Evolutionary conservation across 2,888 invertebrate genomes (phyloP), one percentile per base, ranked within the genome.

Genomic region (Mesorhabditis spiculigera): DNA sequence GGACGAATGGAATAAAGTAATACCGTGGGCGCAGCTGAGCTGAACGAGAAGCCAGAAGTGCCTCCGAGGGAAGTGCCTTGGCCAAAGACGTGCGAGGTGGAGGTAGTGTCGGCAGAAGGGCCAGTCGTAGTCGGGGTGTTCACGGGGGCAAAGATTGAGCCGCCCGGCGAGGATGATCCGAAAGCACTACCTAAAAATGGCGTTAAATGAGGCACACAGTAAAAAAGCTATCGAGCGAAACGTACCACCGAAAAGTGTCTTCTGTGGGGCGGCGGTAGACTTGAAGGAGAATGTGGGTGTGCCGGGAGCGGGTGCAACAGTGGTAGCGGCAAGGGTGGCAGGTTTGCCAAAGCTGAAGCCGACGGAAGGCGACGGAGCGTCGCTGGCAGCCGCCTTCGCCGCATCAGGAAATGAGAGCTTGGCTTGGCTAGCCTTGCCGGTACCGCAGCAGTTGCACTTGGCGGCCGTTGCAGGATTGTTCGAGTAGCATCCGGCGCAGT

Each of bases 401-500:
- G 63, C 63, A 58, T 58, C 58, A n/a, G 58, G 2, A n/a, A 58
- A 58, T n/a, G 58, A 58, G 13, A 58, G 13, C 58, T 58, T 58
- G 58, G 58, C 10, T 58, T 10, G 13, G 58, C 79, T 77, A 63
- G 77, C 78, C 68, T 79, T 78, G 42, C 70, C 69, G 10, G 74
- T 71, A 16, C 74, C 75, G 64, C 81, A 81, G 58, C 73, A 73
- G 4, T 64, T 45, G 65, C 81, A 81, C 41, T 68, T 68, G 1
- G 61, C 63, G 4, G 44, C 68, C 0, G 69, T 71, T 3, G 73
- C 72, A 4, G 72, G 64, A 44, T 76, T 70, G 43, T 69, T 67
- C 10, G 72, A 65, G 68, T 78, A 78, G 66, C 81, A 81, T 43
- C 68, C 77, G 0, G 62, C 5, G 66, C 81, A 81, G 44, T 79